These are phyloP conservation scores for Lasioglossum oenotherae DNA, from an alignment of 2,888 invertebrate species.

Conservation along the genomic window DNA sequence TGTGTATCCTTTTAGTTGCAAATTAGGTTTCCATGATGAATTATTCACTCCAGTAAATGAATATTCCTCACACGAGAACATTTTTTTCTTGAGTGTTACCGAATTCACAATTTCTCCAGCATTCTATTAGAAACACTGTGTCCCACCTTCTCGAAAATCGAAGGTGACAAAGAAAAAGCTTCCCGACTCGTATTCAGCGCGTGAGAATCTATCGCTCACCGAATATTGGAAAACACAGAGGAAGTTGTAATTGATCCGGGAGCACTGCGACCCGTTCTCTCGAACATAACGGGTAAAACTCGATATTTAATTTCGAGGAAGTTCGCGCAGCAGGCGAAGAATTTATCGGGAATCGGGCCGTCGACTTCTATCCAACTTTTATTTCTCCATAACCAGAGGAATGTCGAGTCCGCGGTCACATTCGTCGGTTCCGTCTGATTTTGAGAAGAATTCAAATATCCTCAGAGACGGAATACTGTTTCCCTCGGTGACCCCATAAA, in stretches of 20 bases:
- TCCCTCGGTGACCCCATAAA: not conserved
- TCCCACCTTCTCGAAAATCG: not conserved
- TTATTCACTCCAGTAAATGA: too few species aligned
- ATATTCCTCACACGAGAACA: too few species aligned
- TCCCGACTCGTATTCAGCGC: not conserved
- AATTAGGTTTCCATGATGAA: too few species aligned
- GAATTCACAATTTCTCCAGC: too few species aligned
- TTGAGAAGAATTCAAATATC: slow-evolving; percentile 6
- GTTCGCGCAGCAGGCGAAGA: not conserved
- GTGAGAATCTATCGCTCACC: not conserved
- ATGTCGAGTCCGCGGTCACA: not conserved
- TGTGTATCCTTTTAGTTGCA: not conserved
- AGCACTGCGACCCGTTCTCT: not conserved
- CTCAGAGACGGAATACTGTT: not conserved
- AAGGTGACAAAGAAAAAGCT: not conserved
- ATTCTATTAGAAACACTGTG: too few species aligned
- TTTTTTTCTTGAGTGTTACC: too few species aligned
- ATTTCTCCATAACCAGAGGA: not conserved
- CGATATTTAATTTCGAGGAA: not conserved
- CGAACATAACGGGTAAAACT: not conserved
- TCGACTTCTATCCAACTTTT: not conserved
- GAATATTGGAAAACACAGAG: not conserved
- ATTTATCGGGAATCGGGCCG: not conserved
- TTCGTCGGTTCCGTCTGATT: too few species aligned
- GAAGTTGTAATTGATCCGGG: not conserved